A percentile compares a stretch with the other conserved stretches of the same genome.
Evolutionary conservation across 2,113 vertebrate genomes (phyloP).

Genomic region (Pachyramphus minor): DNA sequence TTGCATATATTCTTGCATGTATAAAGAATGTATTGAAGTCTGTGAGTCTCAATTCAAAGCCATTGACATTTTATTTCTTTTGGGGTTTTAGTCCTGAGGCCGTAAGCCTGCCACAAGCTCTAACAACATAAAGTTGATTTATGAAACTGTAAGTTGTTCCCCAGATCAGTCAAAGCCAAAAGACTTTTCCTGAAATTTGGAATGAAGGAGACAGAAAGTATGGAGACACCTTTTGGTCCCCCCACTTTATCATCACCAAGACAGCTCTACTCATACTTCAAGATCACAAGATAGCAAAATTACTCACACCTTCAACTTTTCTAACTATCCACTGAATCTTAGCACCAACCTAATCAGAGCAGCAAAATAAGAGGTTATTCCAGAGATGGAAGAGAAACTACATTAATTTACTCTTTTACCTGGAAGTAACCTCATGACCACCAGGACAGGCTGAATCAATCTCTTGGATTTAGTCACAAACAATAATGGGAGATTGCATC

Average conservation of each 20-base stretch:
- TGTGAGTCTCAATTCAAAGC: background rate
- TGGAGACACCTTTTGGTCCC: background rate
- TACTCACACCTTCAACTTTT: background rate
- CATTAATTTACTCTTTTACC: background rate
- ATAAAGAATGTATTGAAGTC: background rate
- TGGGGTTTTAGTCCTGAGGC: background rate
- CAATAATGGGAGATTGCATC: accelerated
- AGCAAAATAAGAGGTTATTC: background rate
- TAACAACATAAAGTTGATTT: background rate
- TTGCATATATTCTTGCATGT: background rate
- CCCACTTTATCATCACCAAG: background rate
- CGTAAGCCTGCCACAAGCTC: background rate
- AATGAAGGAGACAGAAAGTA: background rate
- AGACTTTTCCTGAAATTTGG: background rate
- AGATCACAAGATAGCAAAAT: background rate
- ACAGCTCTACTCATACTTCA: background rate
- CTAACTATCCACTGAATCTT: background rate
- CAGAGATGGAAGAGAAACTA: background rate
- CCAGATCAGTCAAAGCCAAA: background rate
- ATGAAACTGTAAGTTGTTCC: background rate
- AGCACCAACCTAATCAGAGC: background rate
- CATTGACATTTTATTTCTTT: background rate
- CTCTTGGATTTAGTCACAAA: background rate
- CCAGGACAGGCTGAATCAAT: background rate
- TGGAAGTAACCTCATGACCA: background rate